Evolutionary conservation across 2,113 vertebrate genomes (phyloP).

Genomic region (Petrocephalus zakoni): DNA sequence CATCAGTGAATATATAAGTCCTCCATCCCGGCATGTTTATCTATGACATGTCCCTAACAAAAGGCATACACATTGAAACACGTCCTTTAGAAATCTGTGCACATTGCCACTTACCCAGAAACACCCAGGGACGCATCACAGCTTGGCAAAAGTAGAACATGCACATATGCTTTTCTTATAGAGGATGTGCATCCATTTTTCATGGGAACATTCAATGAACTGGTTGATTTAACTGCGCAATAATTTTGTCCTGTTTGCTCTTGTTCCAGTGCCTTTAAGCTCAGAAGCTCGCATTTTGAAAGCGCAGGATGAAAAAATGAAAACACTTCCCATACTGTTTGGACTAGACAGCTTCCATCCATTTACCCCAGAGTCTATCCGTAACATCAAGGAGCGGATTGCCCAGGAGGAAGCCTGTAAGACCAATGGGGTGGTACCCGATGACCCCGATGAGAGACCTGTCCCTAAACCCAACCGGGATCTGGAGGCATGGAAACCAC

Average conservation of each 20-base stretch:
- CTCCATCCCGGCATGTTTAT: too few relatives aligned
- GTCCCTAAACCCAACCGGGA: slow-evolving; percentile 88
- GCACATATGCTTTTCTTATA: neutral
- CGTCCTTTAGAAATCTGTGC: neutral
- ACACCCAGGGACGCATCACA: neutral
- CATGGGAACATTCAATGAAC: neutral
- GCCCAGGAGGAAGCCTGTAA: slow-evolving; percentile 82
- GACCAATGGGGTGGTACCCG: slow-evolving; percentile 74
- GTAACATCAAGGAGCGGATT: slow-evolving; percentile 87
- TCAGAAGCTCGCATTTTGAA: slow-evolving; percentile 57
- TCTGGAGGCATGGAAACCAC: slow-evolving; percentile 90
- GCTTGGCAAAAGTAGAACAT: neutral
- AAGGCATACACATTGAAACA: neutral
- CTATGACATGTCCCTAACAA: neutral
- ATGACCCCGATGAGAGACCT: slow-evolving; percentile 79
- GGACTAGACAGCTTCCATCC: slow-evolving; percentile 95
- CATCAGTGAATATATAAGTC: too few relatives aligned
- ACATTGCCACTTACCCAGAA: neutral
- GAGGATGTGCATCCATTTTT: neutral
- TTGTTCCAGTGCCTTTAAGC: neutral
- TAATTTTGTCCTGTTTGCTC: neutral
- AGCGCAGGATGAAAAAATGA: slow-evolving; percentile 99
- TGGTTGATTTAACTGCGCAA: neutral
- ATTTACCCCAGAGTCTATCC: slow-evolving; percentile 90
- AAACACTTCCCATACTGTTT: slow-evolving; percentile 96